These are phyloP conservation scores for Gymnopithys bicolor DNA, from an alignment of 2,797 vertebrate genomes.

Conservation along the genomic window DNA sequence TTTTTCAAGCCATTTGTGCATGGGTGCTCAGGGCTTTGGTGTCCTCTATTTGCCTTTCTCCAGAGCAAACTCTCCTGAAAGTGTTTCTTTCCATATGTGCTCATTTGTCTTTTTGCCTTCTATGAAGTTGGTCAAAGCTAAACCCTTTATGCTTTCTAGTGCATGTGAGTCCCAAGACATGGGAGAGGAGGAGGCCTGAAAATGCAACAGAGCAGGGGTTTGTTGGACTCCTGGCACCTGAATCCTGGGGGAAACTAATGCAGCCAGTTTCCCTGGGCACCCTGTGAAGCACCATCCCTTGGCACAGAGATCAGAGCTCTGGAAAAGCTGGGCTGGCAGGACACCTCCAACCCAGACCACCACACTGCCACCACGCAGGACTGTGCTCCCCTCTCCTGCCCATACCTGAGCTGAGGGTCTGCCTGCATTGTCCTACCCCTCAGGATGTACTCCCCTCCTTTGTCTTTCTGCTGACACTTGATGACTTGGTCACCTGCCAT, in stretches of 20 bases:
- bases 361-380: not conserved
- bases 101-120: not conserved
- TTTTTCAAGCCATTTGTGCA: not conserved
- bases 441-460: not conserved
- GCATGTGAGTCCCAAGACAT: not conserved
- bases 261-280: not conserved
- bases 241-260: not conserved
- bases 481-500: not conserved
- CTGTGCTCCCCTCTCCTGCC: not conserved
- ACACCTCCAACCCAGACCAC: not conserved
- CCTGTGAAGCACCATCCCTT: not conserved
- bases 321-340: not conserved
- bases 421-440: not conserved
- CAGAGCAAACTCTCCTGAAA: not conserved
- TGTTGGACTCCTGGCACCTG: not conserved
- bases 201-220: not conserved
- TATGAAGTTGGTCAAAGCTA: not conserved
- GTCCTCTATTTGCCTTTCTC: not conserved
- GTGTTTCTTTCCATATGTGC: not conserved
- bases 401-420: not conserved
- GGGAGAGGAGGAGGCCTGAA: not conserved
- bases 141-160: not conserved
- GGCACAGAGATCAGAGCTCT: fast-evolving
- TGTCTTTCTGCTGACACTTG: not conserved
- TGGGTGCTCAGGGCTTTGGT: not conserved